Evolutionary conservation across 1,140 invertebrate genomes (phyloP), one percentile per base, ranked within the genome.

Genomic region (Brachionus asplanchnoidis): DNA sequence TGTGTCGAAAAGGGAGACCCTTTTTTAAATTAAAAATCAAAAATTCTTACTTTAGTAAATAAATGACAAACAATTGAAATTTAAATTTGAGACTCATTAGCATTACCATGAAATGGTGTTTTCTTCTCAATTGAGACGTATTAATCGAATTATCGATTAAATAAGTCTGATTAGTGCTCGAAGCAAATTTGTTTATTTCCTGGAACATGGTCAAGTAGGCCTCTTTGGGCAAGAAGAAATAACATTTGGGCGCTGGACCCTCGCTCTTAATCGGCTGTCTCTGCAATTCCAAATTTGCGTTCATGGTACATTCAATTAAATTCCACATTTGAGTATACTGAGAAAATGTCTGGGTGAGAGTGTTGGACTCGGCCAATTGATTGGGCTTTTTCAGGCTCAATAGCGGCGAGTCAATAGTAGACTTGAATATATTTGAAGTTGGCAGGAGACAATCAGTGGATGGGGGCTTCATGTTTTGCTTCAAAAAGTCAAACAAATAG

Each of bases 291-390:
- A 82, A 44, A 82, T 82, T 82, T 20, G 36, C 32, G 20, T 82
- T 82, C 50, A 82, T 82, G 4, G 79, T 82, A 23, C 42, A 68
- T 17, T 82, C 79, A 26, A 82, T 82, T 3, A 82, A 40, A 65
- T 82, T 82, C 79, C 79, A 82, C 23, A 82, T 36, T 82, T 82
- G 79, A 65, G 79, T 82, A 68, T 82, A 82, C 9, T 82, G 79
- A 1, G 79, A 82, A 82, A 82, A 82, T 32, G 50, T 82, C 8
- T 60, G 65, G n/a, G 79, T 82, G 12, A 82, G n/a, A 3, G 36
- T 44, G 40, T 82, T 82, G 0, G 79, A 82, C 23, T 82, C 79
- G 56, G 79, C 53, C 23, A 82, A 44, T 68, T 82, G 53, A 44
- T 82, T 73, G 11, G 68, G 79, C 36, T 68, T 82, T 82, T 68